Percentiles rank a stretch among this genome's conserved stretches.
Evolutionary conservation across 2,888 invertebrate genomes (phyloP).

Genomic region (Mimachlamys varia): DNA sequence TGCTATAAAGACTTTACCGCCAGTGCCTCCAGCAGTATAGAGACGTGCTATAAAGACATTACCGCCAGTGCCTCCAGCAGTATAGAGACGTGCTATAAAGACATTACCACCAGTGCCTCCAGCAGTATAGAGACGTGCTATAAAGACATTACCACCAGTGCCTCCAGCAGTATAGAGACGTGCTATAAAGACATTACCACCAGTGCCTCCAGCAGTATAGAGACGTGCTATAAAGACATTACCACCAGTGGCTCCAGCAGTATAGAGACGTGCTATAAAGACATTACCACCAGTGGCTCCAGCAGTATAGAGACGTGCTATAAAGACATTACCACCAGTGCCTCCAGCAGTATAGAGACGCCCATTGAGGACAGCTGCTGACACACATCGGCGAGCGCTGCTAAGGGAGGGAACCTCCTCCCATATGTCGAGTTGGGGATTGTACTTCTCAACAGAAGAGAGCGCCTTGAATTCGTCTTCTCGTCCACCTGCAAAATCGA

Average conservation of each 20-base stretch:
- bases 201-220: constrained; percentile 72
- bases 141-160: constrained; percentile 62
- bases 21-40: constrained; percentile 72
- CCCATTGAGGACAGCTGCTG: constrained; percentile 64
- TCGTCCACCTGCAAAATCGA: constrained; percentile 64
- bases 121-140: constrained; percentile 68
- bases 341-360: constrained; percentile 71
- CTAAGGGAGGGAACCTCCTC: constrained; percentile 64
- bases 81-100: constrained; percentile 66
- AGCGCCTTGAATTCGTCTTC: constrained; percentile 61
- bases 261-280: constrained; percentile 66
- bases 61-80: constrained; percentile 71
- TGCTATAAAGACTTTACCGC: constrained; percentile 48
- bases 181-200: constrained; percentile 61
- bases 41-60: constrained; percentile 60
- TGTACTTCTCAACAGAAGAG: constrained; percentile 69
- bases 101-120: constrained; percentile 69
- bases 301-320: constrained; percentile 64
- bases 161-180: constrained; percentile 71
- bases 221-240: constrained; percentile 60
- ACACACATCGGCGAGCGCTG: constrained; percentile 66
- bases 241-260: constrained; percentile 71
- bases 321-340: constrained; percentile 59
- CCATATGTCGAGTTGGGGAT: constrained; percentile 68
- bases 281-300: constrained; percentile 68